Evolutionary conservation across 2,797 vertebrate genomes (phyloP), one percentile per base, ranked within the genome.

Genomic region (Cynodonichthys magdalenae): DNA sequence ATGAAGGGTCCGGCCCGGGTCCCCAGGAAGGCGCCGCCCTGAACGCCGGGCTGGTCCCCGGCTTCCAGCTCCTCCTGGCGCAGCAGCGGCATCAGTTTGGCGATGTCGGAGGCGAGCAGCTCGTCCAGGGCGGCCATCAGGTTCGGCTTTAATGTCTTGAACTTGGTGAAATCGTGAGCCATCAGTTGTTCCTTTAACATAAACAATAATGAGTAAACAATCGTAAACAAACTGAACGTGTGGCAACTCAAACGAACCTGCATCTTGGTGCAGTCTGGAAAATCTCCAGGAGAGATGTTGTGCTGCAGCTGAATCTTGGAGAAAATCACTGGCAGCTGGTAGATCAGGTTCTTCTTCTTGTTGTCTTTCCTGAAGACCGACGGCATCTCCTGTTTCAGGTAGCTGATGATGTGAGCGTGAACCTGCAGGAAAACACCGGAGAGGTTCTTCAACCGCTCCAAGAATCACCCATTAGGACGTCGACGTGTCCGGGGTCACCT

Each of bases 351-450:
- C 79, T 97, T 96, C 91, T 97, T 97, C 75, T 96, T 96, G 57
- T 95, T 95, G 69, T 95, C 96, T 85, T 97, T 97, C 63, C 96
- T 94, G 50, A 98, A 97, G 61, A 98, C 94, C 0, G 96, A 94
- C 0, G 96, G 96, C 96, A 98, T 97, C 92, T 97, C 96, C 78
- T 95, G 95, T 90, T 96, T 96, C 87, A 98, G 91, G 51, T 95
- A 92, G 84, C 95, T 95, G 82, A 97, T 95, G 89, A 98, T 96
- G 89, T 97, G 95, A 0, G 96, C 94, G 0, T 97, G 96, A 3
- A 97, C 96, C 95, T 97, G 84, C 4, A 52, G 19, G 44, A 9
- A 36, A 64, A 75, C 19, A 18, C 70, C 6, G 36, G 14, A n/a
- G 29, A 14, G 47, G 17, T 14, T 42, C 31, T 52, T 47, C 12